phyloP scores from a whole-genome alignment of 2,888 invertebrate genomes.

The Drosophila falleni region DNA sequence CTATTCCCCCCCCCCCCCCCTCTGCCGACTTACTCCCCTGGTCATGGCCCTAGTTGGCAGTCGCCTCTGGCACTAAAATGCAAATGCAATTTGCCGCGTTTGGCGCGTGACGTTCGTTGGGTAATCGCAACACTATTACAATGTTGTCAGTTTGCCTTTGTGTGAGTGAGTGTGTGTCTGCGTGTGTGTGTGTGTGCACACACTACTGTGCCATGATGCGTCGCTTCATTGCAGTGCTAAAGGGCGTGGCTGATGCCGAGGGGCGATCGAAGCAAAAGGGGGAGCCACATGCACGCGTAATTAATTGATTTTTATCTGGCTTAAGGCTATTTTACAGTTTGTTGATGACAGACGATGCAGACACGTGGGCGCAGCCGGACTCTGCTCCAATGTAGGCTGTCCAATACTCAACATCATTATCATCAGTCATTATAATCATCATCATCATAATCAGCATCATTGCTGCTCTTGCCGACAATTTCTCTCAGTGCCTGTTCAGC shows the following conservation, averaged over 20 bases:
- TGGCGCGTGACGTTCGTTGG: conserved; percentile 81
- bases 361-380: conserved; percentile 45
- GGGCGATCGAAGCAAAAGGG: neutral
- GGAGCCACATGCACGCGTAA: conserved; percentile 79
- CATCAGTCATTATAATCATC: neutral
- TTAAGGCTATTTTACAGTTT: conserved; percentile 83
- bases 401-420: conserved; percentile 32
- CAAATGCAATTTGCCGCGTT: conserved; percentile 83
- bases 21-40: neutral
- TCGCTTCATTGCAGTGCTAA: conserved; percentile 54
- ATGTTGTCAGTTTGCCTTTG: conserved; percentile 54
- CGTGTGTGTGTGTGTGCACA: conserved; percentile 34
- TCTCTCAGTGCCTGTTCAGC: conserved; percentile 26
- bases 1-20: neutral
- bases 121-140: conserved; percentile 83
- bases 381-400: conserved; percentile 1
- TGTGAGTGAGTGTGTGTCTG: conserved; percentile 26
- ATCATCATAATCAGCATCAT: neutral
- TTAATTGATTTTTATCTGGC: conserved; percentile 85
- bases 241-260: conserved; percentile 21
- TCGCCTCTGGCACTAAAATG: conserved; percentile 70
- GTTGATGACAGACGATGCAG: conserved; percentile 80
- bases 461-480: conserved; percentile 14
- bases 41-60: conserved; percentile 10
- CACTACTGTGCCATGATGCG: conserved; percentile 47